Conservation (phyloP, 2,888 invertebrate genomes). For the Andrena bicolor region DNA sequence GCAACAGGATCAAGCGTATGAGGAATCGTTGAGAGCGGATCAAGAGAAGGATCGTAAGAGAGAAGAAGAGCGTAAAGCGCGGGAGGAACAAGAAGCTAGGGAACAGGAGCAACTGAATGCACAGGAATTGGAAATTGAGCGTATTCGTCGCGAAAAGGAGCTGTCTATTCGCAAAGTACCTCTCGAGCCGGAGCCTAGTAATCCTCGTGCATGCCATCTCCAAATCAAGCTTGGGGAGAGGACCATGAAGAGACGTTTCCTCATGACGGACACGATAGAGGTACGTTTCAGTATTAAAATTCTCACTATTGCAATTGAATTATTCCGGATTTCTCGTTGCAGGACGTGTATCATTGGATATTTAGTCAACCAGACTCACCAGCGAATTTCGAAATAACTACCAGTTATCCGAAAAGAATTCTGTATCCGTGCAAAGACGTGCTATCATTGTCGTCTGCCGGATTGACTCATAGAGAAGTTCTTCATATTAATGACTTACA, state of each 20-base stretch:
- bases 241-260: slow-evolving; percentile 95
- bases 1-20: slow-evolving; percentile 97
- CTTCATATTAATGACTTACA: slow-evolving; percentile 97
- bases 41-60: slow-evolving; percentile 96
- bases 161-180: slow-evolving; percentile 89
- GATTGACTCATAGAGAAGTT: slow-evolving; percentile 95
- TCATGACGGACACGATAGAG: slow-evolving; percentile 92
- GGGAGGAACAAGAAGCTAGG: slow-evolving; percentile 85
- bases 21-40: slow-evolving; percentile 95
- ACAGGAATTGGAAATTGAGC: slow-evolving; percentile 86
- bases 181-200: slow-evolving; percentile 90
- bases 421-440: slow-evolving; percentile 87
- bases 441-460: slow-evolving; percentile 90
- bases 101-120: slow-evolving; percentile 86
- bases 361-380: slow-evolving; percentile 98
- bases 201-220: slow-evolving; percentile 91
- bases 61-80: slow-evolving; percentile 87
- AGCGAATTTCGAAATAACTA: slow-evolving; percentile 96
- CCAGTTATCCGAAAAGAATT: slow-evolving; percentile 96
- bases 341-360: slow-evolving; percentile 97
- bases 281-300: slow-evolving; percentile 85
- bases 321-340: slow-evolving; percentile 78
- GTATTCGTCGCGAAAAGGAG: slow-evolving; percentile 89
- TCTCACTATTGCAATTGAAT: background rate
- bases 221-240: slow-evolving; percentile 97